These are phyloP conservation scores for Ceyx margarethae DNA, from an alignment of 2,113 vertebrate genomes.

Conservation along the genomic window DNA sequence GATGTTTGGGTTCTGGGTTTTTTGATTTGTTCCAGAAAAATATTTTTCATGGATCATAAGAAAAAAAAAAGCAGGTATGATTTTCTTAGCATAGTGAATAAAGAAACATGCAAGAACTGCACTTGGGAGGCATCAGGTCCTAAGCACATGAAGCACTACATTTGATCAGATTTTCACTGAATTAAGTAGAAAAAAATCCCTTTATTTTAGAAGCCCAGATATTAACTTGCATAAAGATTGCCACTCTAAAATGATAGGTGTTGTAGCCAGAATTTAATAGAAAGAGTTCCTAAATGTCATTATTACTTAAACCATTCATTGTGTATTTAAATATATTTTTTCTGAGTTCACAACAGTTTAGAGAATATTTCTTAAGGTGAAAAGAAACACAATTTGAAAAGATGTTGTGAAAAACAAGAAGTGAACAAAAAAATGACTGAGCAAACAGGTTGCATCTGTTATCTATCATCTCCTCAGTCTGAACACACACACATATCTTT, in stretches of 20 bases:
- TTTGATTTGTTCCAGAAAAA: slow-evolving; percentile 52
- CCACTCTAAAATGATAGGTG: neutral
- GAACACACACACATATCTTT: neutral
- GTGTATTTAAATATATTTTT: neutral
- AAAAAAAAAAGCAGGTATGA: neutral
- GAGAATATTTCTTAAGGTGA: neutral
- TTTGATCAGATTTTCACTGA: neutral
- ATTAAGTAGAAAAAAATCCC: neutral
- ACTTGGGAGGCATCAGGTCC: neutral
- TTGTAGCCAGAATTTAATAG: neutral
- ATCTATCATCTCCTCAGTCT: neutral
- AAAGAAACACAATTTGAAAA: neutral
- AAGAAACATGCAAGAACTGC: neutral
- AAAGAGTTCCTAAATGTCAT: neutral
- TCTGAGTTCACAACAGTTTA: neutral
- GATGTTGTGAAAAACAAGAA: neutral
- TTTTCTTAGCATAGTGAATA: neutral
- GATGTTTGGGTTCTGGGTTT: slow-evolving; percentile 9
- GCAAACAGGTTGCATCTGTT: neutral
- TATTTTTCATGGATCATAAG: slow-evolving; percentile 20
- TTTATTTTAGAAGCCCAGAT: neutral
- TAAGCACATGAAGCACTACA: neutral
- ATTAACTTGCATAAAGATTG: neutral
- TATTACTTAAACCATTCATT: neutral
- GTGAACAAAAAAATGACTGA: neutral